Evolutionary conservation across 2,113 vertebrate genomes (phyloP), one percentile per base, ranked within the genome.

Genomic region (Aegithalos caudatus): DNA sequence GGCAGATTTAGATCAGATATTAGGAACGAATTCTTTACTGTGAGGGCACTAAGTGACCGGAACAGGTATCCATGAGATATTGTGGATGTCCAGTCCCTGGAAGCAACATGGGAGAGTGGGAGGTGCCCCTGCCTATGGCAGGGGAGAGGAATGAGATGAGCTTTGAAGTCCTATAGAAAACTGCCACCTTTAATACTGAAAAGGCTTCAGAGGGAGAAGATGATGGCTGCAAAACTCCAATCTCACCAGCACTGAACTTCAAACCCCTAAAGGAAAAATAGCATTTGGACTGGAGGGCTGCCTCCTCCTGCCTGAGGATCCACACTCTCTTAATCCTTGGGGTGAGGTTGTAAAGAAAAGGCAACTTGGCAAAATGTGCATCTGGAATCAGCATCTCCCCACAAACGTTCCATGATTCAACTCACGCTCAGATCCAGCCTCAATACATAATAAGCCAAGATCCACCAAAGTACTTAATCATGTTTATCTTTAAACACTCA

Each of bases 401-500:
- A 51, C 60, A 27, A 35, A 57, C 5, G 3, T 40, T 90, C 58
- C 64, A 54, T 1, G 14, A 91, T 94, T 78, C 84, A 35, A 33
- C 56, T 78, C 77, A 84, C 7, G 6, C 81, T 79, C 2, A 0
- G 35, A 92, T 81, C 56, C 76, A 77, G 92, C 60, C 78, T 74
- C 64, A 17, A 14, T 9, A 31, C 2, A 2, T 71, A 88, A 92
- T 19, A 90, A 95, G 76, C 85, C 79, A 66, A 92, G 88, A 95
- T 80, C 47, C 54, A 76, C 54, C 79, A 44, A 81, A 84, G 60
- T 61, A 86, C 76, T 86, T 92, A 94, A 96, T 80, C 65, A 88
- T 84, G 86, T 93, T 96, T 95, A 84, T 74, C 79, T 92, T 92
- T 74, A 96, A 94, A 90, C 86, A 92, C 0, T 15, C 44, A 58